A percentile compares a stretch with the other conserved stretches of the same genome.
These are phyloP conservation scores for Philotrypesis tridentata DNA, from an alignment of 1,140 invertebrate genomes.

Conservation along the genomic window DNA sequence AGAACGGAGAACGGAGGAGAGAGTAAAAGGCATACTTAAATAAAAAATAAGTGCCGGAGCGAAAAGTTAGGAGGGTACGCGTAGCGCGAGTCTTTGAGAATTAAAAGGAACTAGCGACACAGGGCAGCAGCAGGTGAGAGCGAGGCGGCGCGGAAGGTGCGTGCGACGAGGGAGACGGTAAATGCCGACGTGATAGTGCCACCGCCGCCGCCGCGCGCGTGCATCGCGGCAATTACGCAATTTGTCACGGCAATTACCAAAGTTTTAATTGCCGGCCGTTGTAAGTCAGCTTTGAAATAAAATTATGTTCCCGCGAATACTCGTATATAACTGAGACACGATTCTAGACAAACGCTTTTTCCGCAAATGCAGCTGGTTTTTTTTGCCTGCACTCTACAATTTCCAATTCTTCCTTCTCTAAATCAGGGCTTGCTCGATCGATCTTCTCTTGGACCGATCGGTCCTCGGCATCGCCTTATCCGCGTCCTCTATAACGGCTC, in stretches of 20 bases:
- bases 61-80: not conserved
- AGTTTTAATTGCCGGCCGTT: slow-evolving; percentile 70
- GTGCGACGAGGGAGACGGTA: not conserved
- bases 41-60: not conserved
- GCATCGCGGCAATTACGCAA: slow-evolving; percentile 66
- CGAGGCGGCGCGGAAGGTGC: slow-evolving; percentile 18
- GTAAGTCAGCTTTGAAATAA: slow-evolving; percentile 65
- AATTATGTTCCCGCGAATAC: slow-evolving; percentile 60
- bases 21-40: not conserved
- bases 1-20: no score
- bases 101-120: slow-evolving; percentile 15
- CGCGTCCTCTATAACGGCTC: no score
- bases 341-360: not conserved
- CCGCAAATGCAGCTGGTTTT: no score
- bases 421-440: no score
- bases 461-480: no score
- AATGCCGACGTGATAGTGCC: not conserved
- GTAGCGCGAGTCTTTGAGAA: slow-evolving; percentile 5
- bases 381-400: no score
- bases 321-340: slow-evolving; percentile 52
- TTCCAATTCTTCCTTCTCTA: no score
- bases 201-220: not conserved
- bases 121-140: slow-evolving; percentile 17
- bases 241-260: slow-evolving; percentile 68
- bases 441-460: no score